Conservation (phyloP, 1,140 invertebrate species). For the Adelges cooleyi region DNA sequence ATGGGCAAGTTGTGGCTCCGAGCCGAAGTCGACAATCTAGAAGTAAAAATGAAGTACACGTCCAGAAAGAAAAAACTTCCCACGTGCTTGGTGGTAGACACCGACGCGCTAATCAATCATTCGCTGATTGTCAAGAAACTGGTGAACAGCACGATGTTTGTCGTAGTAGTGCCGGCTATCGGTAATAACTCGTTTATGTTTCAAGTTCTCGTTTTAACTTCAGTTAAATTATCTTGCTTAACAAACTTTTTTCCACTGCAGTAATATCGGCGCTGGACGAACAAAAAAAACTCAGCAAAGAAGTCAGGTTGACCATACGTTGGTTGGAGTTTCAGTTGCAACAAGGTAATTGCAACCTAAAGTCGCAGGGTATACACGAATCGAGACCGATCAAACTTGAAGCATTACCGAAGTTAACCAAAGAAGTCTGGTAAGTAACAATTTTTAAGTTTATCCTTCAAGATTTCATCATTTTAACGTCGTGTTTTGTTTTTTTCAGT, state of each 20-base stretch:
- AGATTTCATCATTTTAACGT: background rate
- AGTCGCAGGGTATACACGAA: conserved; percentile 71
- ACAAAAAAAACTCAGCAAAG: conserved; percentile 58
- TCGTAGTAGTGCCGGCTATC: conserved; percentile 57
- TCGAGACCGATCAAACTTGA: conserved; percentile 44
- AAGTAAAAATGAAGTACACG: conserved; percentile 41
- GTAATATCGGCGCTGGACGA: conserved; percentile 77
- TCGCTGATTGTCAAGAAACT: conserved; percentile 65
- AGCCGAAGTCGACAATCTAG: conserved; percentile 58
- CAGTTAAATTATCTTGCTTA: too few relatives aligned
- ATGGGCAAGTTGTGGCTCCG: conserved; percentile 67
- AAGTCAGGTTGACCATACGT: conserved; percentile 76
- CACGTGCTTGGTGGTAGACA: conserved; percentile 63
- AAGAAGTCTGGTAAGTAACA: conserved; percentile 19
- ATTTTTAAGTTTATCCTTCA: background rate
- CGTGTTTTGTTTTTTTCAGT: conserved; percentile 37
- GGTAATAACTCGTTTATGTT: background rate
- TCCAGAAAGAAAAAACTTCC: conserved; percentile 44
- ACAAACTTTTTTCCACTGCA: conserved; percentile 45
- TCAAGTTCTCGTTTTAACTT: too few relatives aligned
- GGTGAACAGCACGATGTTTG: conserved; percentile 59
- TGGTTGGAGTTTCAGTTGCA: conserved; percentile 80
- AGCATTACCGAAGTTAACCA: background rate
- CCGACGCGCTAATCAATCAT: conserved; percentile 56
- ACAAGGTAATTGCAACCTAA: conserved; percentile 67